These are phyloP conservation scores for Clarias fuscus DNA, from an alignment of 2,797 vertebrate species.

Conservation along the genomic window DNA sequence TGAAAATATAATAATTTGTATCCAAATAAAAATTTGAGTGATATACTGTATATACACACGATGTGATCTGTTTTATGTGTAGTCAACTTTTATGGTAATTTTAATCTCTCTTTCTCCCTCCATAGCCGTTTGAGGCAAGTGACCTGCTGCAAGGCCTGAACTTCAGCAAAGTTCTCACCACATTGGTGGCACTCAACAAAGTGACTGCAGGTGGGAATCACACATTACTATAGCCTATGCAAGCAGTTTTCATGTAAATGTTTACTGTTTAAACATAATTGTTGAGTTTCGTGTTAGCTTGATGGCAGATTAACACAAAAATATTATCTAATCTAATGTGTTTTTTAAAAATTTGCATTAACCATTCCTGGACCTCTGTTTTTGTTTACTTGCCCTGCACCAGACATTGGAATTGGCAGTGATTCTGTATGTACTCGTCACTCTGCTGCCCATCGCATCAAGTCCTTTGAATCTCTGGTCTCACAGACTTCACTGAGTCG, in stretches of 20 bases:
- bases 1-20: no score
- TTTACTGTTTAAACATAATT: neutral
- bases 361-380: neutral
- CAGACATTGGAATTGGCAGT: slow-evolving; percentile 82
- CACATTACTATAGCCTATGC: neutral
- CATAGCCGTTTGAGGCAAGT: slow-evolving; percentile 90
- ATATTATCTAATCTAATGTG: neutral
- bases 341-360: neutral
- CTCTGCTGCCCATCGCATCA: slow-evolving; percentile 85
- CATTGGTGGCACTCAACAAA: slow-evolving; percentile 92
- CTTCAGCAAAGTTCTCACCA: slow-evolving; percentile 91
- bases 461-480: slow-evolving; percentile 92
- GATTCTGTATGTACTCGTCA: slow-evolving; percentile 83
- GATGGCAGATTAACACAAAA: neutral
- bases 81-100: slow-evolving; percentile 4
- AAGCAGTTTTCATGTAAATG: neutral
- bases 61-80: neutral
- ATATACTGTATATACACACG: neutral
- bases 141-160: slow-evolving; percentile 95
- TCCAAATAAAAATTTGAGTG: neutral
- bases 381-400: neutral
- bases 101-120: slow-evolving; percentile 30
- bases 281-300: neutral
- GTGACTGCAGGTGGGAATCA: slow-evolving; percentile 88
- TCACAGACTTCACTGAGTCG: slow-evolving; percentile 81